These are phyloP conservation scores for Oligia fasciuncula DNA, from an alignment of 2,888 invertebrate species.

Conservation along the genomic window DNA sequence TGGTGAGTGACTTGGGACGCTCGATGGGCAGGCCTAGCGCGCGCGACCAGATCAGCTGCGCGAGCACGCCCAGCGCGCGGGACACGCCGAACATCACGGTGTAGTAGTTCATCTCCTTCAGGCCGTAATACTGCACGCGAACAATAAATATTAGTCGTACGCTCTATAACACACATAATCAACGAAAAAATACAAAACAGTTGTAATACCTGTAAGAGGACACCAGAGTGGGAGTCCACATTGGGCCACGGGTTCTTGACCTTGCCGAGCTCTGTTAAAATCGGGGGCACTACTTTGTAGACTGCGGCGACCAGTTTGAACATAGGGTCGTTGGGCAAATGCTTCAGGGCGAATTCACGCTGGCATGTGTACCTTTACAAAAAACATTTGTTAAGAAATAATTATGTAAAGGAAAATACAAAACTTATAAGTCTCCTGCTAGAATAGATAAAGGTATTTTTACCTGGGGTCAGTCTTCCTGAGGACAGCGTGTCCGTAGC, in stretches of 20 bases:
- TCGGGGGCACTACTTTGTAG: slow-evolving; percentile 97
- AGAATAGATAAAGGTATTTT: neutral
- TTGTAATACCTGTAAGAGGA: slow-evolving; percentile 93
- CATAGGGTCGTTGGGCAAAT: slow-evolving; percentile 96
- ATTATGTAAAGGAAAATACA: neutral
- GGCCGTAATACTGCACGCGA: slow-evolving; percentile 93
- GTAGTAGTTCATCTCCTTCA: slow-evolving; percentile 98
- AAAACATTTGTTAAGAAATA: slow-evolving; percentile 8
- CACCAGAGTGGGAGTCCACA: slow-evolving; percentile 99
- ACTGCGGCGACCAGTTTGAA: slow-evolving; percentile 97
- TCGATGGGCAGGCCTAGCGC: slow-evolving; percentile 96
- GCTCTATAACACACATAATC: neutral
- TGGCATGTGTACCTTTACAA: slow-evolving; percentile 94
- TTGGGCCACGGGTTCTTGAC: slow-evolving; percentile 99
- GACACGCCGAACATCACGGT: slow-evolving; percentile 98
- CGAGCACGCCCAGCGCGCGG: slow-evolving; percentile 95
- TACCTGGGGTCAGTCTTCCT: slow-evolving; percentile 97
- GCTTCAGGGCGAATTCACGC: slow-evolving; percentile 97
- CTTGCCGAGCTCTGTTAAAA: slow-evolving; percentile 97
- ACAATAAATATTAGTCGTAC: slow-evolving; percentile 62
- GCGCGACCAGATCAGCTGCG: slow-evolving; percentile 96
- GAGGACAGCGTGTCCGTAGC: slow-evolving; percentile 98
- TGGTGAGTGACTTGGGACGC: slow-evolving; percentile 96
- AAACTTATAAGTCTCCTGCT: neutral
- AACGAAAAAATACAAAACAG: neutral